Conservation (phyloP, 2,888 invertebrate species). For the Chaitophorus viminalis region DNA sequence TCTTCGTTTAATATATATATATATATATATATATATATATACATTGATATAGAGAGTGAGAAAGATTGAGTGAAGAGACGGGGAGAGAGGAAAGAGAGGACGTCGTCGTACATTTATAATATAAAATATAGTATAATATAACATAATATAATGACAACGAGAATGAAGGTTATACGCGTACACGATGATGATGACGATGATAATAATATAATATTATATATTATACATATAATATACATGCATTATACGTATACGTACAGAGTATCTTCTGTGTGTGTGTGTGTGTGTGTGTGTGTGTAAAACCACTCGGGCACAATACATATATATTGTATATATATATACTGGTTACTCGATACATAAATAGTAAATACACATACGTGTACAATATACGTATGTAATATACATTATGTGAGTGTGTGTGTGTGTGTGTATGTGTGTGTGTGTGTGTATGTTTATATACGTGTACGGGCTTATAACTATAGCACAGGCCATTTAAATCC, state of each 20-base stretch:
- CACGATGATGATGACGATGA: constrained; percentile 23
- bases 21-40: not conserved
- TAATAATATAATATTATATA: not conserved
- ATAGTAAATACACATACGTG: not conserved
- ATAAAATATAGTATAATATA: constrained; percentile 13
- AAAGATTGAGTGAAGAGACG: not conserved
- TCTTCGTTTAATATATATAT: constrained; percentile 24
- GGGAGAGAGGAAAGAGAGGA: too few species aligned
- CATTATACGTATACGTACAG: not conserved
- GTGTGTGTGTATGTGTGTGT: too few species aligned
- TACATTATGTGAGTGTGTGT: not conserved
- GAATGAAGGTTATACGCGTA: constrained; percentile 40
- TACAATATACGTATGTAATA: not conserved
- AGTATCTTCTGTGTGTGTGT: not conserved
- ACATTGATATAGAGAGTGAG: not conserved
- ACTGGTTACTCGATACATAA: not conserved
- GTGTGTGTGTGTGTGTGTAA: not conserved
- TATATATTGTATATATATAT: not conserved
- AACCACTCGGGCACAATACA: not conserved
- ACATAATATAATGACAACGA: constrained; percentile 16
- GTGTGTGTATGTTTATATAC: not conserved
- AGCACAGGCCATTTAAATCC: constrained; percentile 46
- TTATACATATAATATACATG: constrained; percentile 21
- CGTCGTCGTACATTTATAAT: not conserved
- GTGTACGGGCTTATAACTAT: constrained; percentile 17